Base-by-base conservation (phyloP, 2,888 invertebrate genomes). In the Neoascia interrupta region DNA sequence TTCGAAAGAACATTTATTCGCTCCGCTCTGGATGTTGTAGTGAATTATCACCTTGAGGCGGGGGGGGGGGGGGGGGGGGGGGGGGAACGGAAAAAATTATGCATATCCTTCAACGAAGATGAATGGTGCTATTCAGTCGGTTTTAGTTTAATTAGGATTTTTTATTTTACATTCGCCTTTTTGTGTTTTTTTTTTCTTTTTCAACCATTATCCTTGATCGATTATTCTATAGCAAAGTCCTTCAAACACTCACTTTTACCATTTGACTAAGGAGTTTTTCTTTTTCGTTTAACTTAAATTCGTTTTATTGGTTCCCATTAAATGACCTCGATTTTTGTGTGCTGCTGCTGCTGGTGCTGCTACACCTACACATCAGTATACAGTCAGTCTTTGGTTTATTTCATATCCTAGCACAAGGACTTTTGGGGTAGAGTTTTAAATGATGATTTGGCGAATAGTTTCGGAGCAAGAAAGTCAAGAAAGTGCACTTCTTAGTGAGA, bases 401-500 rank as follows among this genome's bases (percentile, higher is more conserved):
- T 45, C 37, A 51, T 45, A 70, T 75, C 69, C 64, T 31, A 53
- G 64, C 45, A 13, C 41, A 54, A 66, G 60, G 60, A 72, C 72
- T 73, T 51, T 47, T 31, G 21, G 60, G 58, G 60, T 56, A n/a
- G 49, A 56, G 58, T 76, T 66, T 64, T 45, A 72, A 73, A 79
- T 68, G 79, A 79, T 79, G 73, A 79, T 73, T 79, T 79, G 66
- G 79, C 61, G 73, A 79, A 79, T 79, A 66, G 60, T 64, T 72
- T 54, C 31, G 37, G 21, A 28, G 16, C 16, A 37, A 28, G 37
- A 54, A 63, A 64, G 64, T 37, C 53, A 21, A 34, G 53, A 45
- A 54, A 64, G 34, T 45, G 53, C 53, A 64, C 43, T 64, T 53
- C 34, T 64, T 47, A 56, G 31, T 39, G 41, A 31, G 6, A 61